Evolutionary conservation across 1,140 invertebrate genomes (phyloP), one percentile per base, ranked within the genome.

Genomic region (Potamilus streckersoni): DNA sequence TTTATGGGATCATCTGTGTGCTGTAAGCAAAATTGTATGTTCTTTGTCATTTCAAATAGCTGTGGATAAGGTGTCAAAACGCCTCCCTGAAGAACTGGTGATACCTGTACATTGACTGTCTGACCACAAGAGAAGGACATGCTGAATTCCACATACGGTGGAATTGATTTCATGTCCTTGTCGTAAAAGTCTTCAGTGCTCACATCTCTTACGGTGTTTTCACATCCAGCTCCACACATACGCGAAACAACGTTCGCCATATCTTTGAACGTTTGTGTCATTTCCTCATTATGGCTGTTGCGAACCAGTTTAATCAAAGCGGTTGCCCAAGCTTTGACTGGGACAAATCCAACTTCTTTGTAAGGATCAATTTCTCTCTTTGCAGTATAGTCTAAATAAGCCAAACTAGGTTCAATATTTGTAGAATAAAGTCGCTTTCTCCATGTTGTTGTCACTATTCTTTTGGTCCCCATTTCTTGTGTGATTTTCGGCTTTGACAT

Each of bases 401-500:
- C 17, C 4, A 60, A 23, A 65, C 17, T 62, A 16, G 20, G 17
- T 62, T 67, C 66, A 3, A 15, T 64, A n/a, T 57, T n/a, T 56
- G 17, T 80, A 31, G 31, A 58, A 38, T 56, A 75, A 49, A 75
- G 23, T 19, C 74, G 67, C 66, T 79, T 75, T 58, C 60, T n/a
- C 71, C 69, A 59, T 31, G 57, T 60, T 61, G 63, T 64, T 74
- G 57, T 61, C 16, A 67, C 67, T 31, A 20, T 63, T 55, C 31
- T 59, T 71, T 38, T 57, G 23, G 38, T 58, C 57, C 62, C 76
- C 38, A 11, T 20, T 60, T 79, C 75, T 63, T 60, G 23, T 31
- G 65, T 55, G 4, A 79, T 20, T 12, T 72, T 72, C 3, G 81
- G 81, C 71, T 76, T 80, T n/a, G 55, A 31, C 23, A 69, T 67